Evolutionary conservation across 2,888 invertebrate genomes (phyloP), one percentile per base, ranked within the genome.

Genomic region (Diachrysia chrysitis): DNA sequence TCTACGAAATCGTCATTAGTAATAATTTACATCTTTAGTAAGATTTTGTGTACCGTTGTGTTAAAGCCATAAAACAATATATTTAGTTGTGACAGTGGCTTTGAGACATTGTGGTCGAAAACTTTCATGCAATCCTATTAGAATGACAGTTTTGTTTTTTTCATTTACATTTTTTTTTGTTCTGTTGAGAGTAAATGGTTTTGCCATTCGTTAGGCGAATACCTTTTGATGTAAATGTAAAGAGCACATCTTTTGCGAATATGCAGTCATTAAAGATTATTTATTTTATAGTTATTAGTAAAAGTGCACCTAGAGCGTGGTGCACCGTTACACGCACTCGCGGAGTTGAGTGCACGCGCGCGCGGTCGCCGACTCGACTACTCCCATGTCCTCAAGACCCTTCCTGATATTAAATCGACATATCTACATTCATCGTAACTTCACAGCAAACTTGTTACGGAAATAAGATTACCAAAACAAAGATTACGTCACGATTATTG

Each of bases 331-430:
- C 88, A 90, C 91, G 92, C 88, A 91, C 90, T 90, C 86, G 87
- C 85, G 79, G 91, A 92, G 93, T 93, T 93, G 93, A 95, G 90
- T 93, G 94, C 93, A 91, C 94, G 91, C 87, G 86, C 87, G 84
- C 79, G 89, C 93, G 95, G 95, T 94, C 94, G 95, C 90, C 94
- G 94, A 95, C 95, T 86, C 89, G 87, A 83, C 80, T 86, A 85
- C 80, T 80, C 87, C 86, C 84, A 79, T 81, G 85, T 83, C 83
- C 81, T 78, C 78, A 78, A 72, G 77, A 77, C 73, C 79, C 66
- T 73, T 71, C 73, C 77, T 66, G 58, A 63, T 65, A 69, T 71
- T 69, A 71, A 62, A 69, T 66, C 66, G 23, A 55, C 66, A 66
- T 64, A 51, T 60, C 61, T 37, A 6, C 62, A 63, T 61, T 66